Base-by-base conservation (phyloP, 2,113 vertebrate species). In the Xyliphius kryptos region DNA sequence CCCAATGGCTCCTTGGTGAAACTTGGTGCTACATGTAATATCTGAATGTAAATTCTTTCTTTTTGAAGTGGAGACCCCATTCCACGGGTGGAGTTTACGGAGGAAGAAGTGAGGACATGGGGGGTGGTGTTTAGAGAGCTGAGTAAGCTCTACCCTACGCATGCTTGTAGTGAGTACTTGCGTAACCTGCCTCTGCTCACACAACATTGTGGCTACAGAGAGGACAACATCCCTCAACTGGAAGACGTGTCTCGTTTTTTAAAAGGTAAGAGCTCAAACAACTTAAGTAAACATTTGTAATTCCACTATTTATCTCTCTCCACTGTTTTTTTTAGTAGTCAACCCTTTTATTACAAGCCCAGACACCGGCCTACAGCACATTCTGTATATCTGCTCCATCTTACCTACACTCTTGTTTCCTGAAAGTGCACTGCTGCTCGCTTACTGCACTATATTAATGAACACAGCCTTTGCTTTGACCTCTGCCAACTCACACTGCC, bases 181-280 rank as follows among this genome's bases (percentile, higher is more conserved):
- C 93, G 89, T 84, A 98, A 97, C 80, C 78, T 98, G 47, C 96
- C 96, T 15, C 80, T 97, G 80, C 87, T 99, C 63, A 84, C 87
- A 52, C 91, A 95, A 71, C 81, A 90, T 78, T 99, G 96, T 77
- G 93, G 90, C 14, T 99, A 91, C 80, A 82, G 87, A 59, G 94
- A 97, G 73, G 93, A 99, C 81, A 99, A 96, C 56, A 97, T 99
- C 6, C 96, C 96, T 11, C 96, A 99, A 76, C 76, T 99, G 77
- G 94, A 98, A 76, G 96, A 98, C 26, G 92, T 99, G n/a, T 97
- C 96, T 0, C 83, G 82, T 55, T 98, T 98, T 76, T 86, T 99
- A 65, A 93, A 83, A 83, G 96, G 95, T 95, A 20, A 59, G 32
- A 51, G 2, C 13, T 11, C 16, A 4, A 14, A 10, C 40, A 41